Conservation (phyloP, 2,888 invertebrate genomes). For the Piscicola geometra region DNA sequence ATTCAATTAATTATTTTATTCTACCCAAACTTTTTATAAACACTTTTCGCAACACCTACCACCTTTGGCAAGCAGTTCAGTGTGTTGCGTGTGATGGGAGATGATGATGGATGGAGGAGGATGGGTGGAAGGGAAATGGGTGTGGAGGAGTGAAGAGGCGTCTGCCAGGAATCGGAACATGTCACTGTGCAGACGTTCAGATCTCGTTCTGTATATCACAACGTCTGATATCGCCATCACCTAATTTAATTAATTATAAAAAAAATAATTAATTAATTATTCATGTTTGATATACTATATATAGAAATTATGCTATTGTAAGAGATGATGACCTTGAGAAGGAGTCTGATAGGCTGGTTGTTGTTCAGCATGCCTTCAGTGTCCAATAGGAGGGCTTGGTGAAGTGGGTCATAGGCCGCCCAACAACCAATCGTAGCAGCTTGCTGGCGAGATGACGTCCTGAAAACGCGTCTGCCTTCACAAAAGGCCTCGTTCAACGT, state of each 20-base stretch:
- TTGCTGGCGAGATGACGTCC: constrained; percentile 65
- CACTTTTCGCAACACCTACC: too few species aligned
- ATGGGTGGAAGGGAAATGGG: constrained; percentile 65
- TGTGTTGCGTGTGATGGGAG: constrained; percentile 74
- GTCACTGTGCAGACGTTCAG: constrained; percentile 71
- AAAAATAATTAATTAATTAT: background rate
- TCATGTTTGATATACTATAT: too few species aligned
- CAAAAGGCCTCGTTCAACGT: constrained; percentile 72
- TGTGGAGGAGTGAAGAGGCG: constrained; percentile 70
- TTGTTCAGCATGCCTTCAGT: constrained; percentile 70
- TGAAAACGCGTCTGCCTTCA: constrained; percentile 64
- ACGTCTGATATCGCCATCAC: constrained; percentile 77
- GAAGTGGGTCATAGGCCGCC: constrained; percentile 67
- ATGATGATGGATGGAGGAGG: constrained; percentile 72
- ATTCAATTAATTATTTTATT: too few species aligned
- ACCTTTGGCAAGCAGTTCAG: constrained; percentile 61
- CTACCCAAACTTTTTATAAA: too few species aligned
- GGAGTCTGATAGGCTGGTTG: constrained; percentile 65
- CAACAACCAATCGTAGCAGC: constrained; percentile 75
- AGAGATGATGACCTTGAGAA: constrained; percentile 63
- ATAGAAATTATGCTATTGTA: too few species aligned
- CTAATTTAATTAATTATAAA: constrained; percentile 39
- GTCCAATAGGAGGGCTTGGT: constrained; percentile 69
- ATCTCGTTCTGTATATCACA: constrained; percentile 70
- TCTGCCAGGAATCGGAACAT: constrained; percentile 71